Conservation (phyloP, 2,888 invertebrate species). For the Zelleria hepariella region DNA sequence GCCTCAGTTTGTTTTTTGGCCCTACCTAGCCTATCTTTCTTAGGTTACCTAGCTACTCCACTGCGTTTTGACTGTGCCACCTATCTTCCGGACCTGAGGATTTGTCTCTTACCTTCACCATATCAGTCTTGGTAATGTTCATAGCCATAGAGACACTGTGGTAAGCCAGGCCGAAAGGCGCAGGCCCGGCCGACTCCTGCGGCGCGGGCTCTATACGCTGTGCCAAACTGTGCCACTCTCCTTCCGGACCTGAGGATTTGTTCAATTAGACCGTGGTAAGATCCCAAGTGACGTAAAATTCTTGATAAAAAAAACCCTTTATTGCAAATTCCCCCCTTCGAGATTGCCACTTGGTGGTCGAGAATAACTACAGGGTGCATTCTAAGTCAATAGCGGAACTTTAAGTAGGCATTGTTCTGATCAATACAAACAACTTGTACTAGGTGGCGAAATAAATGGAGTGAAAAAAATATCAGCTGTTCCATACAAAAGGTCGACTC, state of each 20-base stretch:
- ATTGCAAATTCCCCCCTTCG: background rate
- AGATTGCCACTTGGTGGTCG: background rate
- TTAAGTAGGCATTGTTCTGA: no score
- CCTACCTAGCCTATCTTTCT: no score
- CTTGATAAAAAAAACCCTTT: background rate
- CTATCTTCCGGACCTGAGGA: no score
- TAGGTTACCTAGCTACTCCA: no score
- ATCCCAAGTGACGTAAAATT: background rate
- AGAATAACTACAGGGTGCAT: no score
- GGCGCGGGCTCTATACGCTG: background rate
- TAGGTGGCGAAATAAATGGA: no score
- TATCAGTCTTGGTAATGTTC: constrained; percentile 51
- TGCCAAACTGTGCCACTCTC: constrained; percentile 1
- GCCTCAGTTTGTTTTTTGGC: no score
- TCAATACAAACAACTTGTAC: no score
- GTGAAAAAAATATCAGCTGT: no score
- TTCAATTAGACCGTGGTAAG: background rate
- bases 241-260: constrained; percentile 8
- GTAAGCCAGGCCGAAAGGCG: constrained; percentile 45
- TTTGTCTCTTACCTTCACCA: constrained; percentile 35
- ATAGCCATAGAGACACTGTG: constrained; percentile 35
- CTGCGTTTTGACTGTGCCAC: no score
- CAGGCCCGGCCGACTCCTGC: constrained; percentile 31
- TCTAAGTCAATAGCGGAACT: no score
- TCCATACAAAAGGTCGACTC: no score